Conservation (phyloP, 2,113 vertebrate species). For the Seriola rivoliana region DNA sequence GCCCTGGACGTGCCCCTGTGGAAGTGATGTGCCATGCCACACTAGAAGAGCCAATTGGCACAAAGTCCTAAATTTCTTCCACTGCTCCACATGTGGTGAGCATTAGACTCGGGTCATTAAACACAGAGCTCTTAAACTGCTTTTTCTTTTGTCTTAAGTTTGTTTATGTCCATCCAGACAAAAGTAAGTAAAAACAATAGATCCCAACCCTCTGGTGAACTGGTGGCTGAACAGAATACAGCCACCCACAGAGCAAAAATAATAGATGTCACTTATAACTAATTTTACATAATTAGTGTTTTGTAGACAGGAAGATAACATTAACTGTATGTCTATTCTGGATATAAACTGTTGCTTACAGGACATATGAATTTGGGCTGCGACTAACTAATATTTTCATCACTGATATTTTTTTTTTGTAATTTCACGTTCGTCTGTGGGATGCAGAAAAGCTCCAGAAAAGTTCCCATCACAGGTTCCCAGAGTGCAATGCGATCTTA, state of each 20-base stretch:
- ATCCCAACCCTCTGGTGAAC: conserved; percentile 58
- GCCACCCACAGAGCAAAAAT: conserved; percentile 31
- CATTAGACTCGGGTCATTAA: conserved; percentile 69
- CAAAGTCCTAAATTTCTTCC: conserved; percentile 20
- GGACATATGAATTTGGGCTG: background rate
- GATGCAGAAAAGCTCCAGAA: too few relatives aligned
- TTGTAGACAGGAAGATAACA: background rate
- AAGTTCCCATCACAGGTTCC: too few relatives aligned
- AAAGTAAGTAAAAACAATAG: conserved; percentile 59
- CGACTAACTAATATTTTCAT: background rate
- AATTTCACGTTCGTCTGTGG: too few relatives aligned
- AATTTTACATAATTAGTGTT: background rate
- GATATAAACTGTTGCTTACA: background rate
- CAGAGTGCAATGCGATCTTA: too few relatives aligned
- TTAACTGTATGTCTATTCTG: background rate
- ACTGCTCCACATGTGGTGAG: conserved; percentile 59
- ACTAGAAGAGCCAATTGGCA: conserved; percentile 6
- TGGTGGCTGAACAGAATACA: conserved; percentile 22
- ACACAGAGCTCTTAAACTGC: conserved; percentile 53
- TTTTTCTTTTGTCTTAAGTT: conserved; percentile 68
- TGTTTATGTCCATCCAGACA: conserved; percentile 64
- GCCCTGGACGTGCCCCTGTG: background rate
- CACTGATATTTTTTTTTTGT: too few relatives aligned
- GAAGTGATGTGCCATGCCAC: conserved; percentile 14
- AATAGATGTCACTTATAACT: conserved; percentile 38